Evolutionary conservation across 2,888 invertebrate genomes (phyloP).

Genomic region (Palloptera scutellata): DNA sequence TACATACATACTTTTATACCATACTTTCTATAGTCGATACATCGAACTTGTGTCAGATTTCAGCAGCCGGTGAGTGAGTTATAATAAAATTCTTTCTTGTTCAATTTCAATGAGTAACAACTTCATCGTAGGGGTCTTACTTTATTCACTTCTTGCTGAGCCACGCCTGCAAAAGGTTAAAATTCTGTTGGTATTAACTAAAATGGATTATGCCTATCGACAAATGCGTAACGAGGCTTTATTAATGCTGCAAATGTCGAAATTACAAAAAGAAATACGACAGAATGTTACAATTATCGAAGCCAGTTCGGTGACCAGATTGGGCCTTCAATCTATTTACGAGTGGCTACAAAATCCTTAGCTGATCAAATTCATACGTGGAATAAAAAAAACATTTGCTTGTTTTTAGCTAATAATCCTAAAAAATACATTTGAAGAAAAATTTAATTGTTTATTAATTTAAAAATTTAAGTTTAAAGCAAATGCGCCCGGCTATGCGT

Average conservation of each 20-base stretch:
- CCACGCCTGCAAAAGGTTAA: slow-evolving; percentile 73
- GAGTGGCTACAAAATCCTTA: slow-evolving; percentile 67
- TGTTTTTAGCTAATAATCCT: neutral
- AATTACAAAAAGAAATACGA: slow-evolving; percentile 73
- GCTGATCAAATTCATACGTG: slow-evolving; percentile 5
- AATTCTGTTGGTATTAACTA: slow-evolving; percentile 78
- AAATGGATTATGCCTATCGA: slow-evolving; percentile 86
- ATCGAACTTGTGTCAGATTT: slow-evolving; percentile 86
- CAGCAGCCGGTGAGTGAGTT: slow-evolving; percentile 71
- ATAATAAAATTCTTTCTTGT: neutral
- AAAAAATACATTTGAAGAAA: neutral
- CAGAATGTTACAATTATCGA: slow-evolving; percentile 76
- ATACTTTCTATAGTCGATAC: slow-evolving; percentile 74
- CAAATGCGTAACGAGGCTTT: slow-evolving; percentile 88
- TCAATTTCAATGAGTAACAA: neutral
- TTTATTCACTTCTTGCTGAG: slow-evolving; percentile 80
- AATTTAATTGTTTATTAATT: neutral
- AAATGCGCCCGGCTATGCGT: too few species aligned
- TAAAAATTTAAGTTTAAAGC: too few species aligned
- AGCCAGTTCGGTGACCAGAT: slow-evolving; percentile 77
- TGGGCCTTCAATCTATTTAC: slow-evolving; percentile 74
- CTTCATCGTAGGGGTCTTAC: slow-evolving; percentile 69
- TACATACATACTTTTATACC: too few species aligned
- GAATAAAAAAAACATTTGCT: slow-evolving; percentile 15
- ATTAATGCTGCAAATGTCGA: slow-evolving; percentile 79